A percentile compares a stretch with the other conserved stretches of the same genome.
Evolutionary conservation across 2,113 vertebrate species (phyloP).

Genomic region (Psophia crepitans): DNA sequence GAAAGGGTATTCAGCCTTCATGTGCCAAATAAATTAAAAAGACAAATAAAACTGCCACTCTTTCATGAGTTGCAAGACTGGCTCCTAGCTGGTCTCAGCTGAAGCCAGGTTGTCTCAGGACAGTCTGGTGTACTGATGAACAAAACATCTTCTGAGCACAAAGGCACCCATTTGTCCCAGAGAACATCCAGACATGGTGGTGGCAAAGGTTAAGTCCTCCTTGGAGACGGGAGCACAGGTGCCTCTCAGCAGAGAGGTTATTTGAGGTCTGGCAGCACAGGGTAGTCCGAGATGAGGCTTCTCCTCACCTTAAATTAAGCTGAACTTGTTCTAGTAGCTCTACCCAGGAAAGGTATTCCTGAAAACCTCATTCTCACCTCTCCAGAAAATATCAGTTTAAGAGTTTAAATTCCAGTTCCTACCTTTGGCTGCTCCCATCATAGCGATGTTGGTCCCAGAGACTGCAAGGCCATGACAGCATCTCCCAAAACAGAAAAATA

Average conservation of each 20-base stretch:
- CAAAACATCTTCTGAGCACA: background rate
- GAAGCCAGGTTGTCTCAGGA: background rate
- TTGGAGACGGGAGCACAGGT: background rate
- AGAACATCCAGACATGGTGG: background rate
- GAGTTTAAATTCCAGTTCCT: background rate
- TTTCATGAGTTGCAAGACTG: background rate
- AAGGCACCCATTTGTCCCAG: background rate
- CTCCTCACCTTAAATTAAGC: background rate
- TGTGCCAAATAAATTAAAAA: background rate
- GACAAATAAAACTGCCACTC: background rate
- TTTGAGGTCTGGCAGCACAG: background rate
- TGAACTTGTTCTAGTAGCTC: background rate
- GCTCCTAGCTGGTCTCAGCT: background rate
- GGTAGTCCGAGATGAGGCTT: background rate
- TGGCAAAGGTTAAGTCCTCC: background rate
- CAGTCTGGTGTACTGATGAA: background rate
- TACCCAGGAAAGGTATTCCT: background rate
- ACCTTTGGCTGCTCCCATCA: background rate
- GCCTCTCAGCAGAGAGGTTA: background rate
- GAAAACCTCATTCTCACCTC: background rate
- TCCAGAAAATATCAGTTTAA: background rate
- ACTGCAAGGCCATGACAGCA: background rate
- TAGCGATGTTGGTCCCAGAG: background rate
- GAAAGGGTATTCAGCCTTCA: background rate
- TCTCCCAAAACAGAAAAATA: background rate